Base-by-base conservation (phyloP, 2,888 invertebrate genomes). In the Microplitis manilae region DNA sequence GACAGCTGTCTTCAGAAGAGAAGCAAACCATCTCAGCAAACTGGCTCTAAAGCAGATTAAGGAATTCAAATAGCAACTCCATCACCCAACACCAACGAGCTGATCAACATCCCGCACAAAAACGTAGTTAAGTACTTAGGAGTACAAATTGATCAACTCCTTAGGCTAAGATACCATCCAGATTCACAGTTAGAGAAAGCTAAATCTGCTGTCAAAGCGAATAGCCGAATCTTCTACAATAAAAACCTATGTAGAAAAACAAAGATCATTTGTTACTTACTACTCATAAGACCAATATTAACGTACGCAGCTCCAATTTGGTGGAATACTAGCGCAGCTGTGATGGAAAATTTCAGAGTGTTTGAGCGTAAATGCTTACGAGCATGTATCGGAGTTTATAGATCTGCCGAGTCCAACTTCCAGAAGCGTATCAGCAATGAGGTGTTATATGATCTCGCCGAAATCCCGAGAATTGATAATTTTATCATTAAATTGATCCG, bases 51-150 rank as follows among this genome's bases (percentile, higher is more conserved):
- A 6, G 38, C 50, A 40, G 69, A 5, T 41, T 0, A 20, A 60
- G 40, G 5, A 62, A 8, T 38, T 5, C 20, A 4, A 30, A 77
- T 4, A 20, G 39, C 5, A 69, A 72, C 50, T 1, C 5, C 1
- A 69, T 79, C 13, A 17, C 78, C 72, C 6, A 68, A 71, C 65
- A 74, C 40, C 2, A 71, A 59, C 15, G 64, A 67, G 0, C 20
- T 20, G 17, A 30, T 72, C 2, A 17, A 5, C 7, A 69, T 75
- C 6, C 77, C 69, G 1, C 67, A 50, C 6, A 77, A 75, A 30
- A 73, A 73, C 1, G 15, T 50, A 13, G 72, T 78, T 6, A 78
- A 73, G 73, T 79, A 79, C n/a, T 61, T 79, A 1, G 79, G 77
- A 2, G 30, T 79, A 2, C 30, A 76, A 15, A 67, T 78, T 5